Conservation (phyloP, 2,113 vertebrate species). For the Panthera uncia region DNA sequence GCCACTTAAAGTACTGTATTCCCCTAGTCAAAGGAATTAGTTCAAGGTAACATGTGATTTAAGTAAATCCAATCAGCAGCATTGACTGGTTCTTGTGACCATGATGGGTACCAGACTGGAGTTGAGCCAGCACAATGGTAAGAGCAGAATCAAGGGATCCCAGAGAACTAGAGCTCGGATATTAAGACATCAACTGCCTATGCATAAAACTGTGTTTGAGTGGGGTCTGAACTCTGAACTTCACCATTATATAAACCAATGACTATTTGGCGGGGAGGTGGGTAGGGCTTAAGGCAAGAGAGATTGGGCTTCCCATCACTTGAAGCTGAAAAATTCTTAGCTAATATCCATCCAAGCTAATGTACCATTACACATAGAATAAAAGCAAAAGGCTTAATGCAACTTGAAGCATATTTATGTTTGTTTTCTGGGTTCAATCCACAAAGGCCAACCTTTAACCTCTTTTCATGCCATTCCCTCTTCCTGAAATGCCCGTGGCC, state of each 20-base stretch:
- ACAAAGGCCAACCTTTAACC: not conserved
- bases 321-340: not conserved
- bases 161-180: not conserved
- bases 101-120: not conserved
- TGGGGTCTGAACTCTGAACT: not conserved
- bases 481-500: not conserved
- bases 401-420: not conserved
- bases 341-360: not conserved
- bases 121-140: not conserved
- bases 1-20: not conserved
- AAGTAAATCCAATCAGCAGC: not conserved
- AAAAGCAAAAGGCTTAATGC: not conserved
- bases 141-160: not conserved
- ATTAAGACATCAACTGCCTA: not conserved
- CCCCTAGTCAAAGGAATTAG: not conserved
- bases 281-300: not conserved
- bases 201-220: not conserved
- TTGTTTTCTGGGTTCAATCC: not conserved
- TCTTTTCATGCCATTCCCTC: not conserved
- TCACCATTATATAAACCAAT: not conserved
- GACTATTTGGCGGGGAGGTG: not conserved
- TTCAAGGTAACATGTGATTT: not conserved
- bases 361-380: not conserved
- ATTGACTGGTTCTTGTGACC: not conserved
- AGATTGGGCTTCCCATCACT: not conserved